Conservation (phyloP, 2,888 invertebrate genomes). For the Calameuta filiformis region DNA sequence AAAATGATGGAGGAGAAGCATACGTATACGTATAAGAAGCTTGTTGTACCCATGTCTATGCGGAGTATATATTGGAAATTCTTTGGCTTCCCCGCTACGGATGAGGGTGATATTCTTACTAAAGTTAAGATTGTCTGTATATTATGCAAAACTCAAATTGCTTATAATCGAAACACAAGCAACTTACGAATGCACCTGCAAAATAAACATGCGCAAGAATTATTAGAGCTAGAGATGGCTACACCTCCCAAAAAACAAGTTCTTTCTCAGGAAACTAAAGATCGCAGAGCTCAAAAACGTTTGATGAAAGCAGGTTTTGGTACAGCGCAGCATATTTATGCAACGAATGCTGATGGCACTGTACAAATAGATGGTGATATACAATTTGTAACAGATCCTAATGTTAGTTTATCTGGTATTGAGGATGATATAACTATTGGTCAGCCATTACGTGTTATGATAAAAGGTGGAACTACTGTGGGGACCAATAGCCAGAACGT, state of each 20-base stretch:
- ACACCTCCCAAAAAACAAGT: slow-evolving; percentile 56
- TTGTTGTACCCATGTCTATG: slow-evolving; percentile 68
- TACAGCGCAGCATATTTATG: slow-evolving; percentile 59
- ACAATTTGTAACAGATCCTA: slow-evolving; percentile 63
- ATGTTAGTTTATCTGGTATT: slow-evolving; percentile 53
- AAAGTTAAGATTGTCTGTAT: slow-evolving; percentile 68
- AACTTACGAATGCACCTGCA: slow-evolving; percentile 68
- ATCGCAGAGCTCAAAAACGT: slow-evolving; percentile 55
- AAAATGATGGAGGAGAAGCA: slow-evolving; percentile 63
- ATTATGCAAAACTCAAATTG: slow-evolving; percentile 67
- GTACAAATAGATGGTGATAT: slow-evolving; percentile 64
- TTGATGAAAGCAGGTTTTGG: slow-evolving; percentile 50
- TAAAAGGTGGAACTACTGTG: slow-evolving; percentile 42
- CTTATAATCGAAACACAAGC: slow-evolving; percentile 68
- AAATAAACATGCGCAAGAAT: slow-evolving; percentile 65
- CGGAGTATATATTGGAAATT: slow-evolving; percentile 69
- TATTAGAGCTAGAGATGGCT: slow-evolving; percentile 58
- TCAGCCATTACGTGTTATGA: slow-evolving; percentile 52
- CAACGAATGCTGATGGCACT: slow-evolving; percentile 63
- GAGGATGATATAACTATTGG: slow-evolving; percentile 57
- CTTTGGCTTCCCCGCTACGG: slow-evolving; percentile 68
- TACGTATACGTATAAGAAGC: slow-evolving; percentile 64
- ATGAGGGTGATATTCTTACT: slow-evolving; percentile 65
- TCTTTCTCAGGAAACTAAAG: slow-evolving; percentile 55
- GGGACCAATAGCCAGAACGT: slow-evolving; percentile 49